phyloP scores from a whole-genome alignment of 2,113 vertebrate genomes.

The Saccopteryx leptura region DNA sequence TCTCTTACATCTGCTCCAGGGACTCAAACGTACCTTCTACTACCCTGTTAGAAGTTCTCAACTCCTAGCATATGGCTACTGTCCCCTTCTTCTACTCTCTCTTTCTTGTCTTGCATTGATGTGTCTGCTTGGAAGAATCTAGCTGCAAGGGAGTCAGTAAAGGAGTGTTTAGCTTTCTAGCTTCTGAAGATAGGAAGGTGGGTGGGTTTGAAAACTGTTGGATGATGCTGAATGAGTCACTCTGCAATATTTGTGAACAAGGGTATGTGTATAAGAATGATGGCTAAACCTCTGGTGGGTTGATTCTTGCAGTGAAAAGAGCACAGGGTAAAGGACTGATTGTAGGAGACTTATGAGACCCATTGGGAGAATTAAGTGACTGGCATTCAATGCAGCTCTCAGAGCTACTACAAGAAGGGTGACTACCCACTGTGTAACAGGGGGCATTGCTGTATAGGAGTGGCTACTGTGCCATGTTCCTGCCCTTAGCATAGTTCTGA shows the following conservation, averaged over 20 bases:
- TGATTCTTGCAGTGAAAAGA: neutral
- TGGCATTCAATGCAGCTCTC: neutral
- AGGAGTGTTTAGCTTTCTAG: neutral
- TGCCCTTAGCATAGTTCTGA: neutral
- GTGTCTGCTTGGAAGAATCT: neutral
- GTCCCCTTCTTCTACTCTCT: neutral
- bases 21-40: neutral
- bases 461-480: neutral
- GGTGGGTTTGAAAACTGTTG: neutral
- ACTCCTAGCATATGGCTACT: neutral
- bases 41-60: neutral
- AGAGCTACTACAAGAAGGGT: neutral
- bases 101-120: neutral
- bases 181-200: neutral
- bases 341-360: neutral
- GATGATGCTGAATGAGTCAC: neutral
- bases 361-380: neutral
- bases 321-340: neutral
- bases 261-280: neutral
- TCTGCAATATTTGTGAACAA: neutral
- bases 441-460: neutral
- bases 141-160: conserved; percentile 50
- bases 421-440: neutral
- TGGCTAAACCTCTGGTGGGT: neutral
- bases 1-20: neutral